These are phyloP conservation scores for Actinia equina DNA, from an alignment of 64 coral and sea anemone genomes.

Conservation along the genomic window DNA sequence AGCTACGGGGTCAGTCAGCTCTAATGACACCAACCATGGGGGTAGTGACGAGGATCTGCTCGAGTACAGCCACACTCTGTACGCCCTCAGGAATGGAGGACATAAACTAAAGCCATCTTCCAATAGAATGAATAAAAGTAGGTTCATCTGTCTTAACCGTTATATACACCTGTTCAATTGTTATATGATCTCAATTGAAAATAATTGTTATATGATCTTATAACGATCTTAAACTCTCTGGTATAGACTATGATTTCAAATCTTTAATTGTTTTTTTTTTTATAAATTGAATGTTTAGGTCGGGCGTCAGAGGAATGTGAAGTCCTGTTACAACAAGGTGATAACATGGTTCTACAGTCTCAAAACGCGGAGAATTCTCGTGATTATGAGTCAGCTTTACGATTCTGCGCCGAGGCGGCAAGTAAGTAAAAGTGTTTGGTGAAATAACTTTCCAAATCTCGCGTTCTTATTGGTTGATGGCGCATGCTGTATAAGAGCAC, in stretches of 20 bases:
- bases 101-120: background rate
- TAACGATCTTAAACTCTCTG: too few species aligned
- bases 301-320: constrained; percentile 13
- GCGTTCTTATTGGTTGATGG: too few species aligned
- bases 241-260: too few species aligned
- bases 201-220: too few species aligned
- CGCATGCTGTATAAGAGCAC: too few species aligned
- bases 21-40: constrained; percentile 82
- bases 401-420: constrained; percentile 44
- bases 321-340: constrained; percentile 47
- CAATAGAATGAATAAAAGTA: background rate
- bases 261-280: background rate
- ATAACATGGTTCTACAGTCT: constrained; percentile 31
- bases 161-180: too few species aligned
- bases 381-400: constrained; percentile 53
- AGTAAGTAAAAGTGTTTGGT: constrained; percentile 17
- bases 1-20: constrained; percentile 92
- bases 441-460: background rate
- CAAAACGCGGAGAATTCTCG: constrained; percentile 25
- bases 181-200: too few species aligned
- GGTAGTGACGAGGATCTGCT: constrained; percentile 90
- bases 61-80: constrained; percentile 39
- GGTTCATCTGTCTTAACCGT: background rate
- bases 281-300: background rate
- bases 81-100: constrained; percentile 5